Evolutionary conservation across 2,797 vertebrate genomes (phyloP), one percentile per base, ranked within the genome.

Genomic region (Microctenopoma steveboyesi): DNA sequence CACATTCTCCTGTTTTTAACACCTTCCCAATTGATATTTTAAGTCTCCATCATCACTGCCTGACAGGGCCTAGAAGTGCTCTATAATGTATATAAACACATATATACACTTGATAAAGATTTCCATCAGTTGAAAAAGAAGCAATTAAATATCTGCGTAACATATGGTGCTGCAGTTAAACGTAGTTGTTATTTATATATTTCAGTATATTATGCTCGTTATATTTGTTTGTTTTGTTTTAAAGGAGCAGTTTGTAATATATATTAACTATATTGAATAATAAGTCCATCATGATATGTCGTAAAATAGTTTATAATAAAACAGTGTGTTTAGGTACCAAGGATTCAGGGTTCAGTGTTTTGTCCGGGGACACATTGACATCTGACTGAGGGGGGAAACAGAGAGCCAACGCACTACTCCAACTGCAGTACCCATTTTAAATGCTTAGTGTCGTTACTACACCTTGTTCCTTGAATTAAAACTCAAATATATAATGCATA

Each of bases 401-500:
- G 22, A 22, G 22, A 22, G 22, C 22, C 22, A 22, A 22, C 22
- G 2, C 22, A 22, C 22, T 22, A 22, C 22, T 22, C 22, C 22
- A 22, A 22, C 28, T 7, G 30, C 30, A 33, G 30, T 7, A 33
- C 30, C 30, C 30, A 5, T 33, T 33, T 5, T 33, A 33, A 33
- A 33, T 33, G 5, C 30, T 33, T 33, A 7, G 5, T 33, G 30
- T 33, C 30, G 7, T 33, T 30, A 30, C 28, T 30, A 30, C 28
- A 30, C 9, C 7, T 37, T 10, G 37, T 42, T 5, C 1, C 12
- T 5, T 42, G 14, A 13, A 42, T 14, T 25, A 28, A 51, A 50
- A 61, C 59, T 7, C 25, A 60, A 56, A 72, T 54, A 43, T 53
- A 46, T 46, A 37, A 59, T 50, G 22, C 33, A 28, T 49, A 52